Evolutionary conservation across 2,113 vertebrate genomes (phyloP).

Genomic region (Rhadina sibilatrix): DNA sequence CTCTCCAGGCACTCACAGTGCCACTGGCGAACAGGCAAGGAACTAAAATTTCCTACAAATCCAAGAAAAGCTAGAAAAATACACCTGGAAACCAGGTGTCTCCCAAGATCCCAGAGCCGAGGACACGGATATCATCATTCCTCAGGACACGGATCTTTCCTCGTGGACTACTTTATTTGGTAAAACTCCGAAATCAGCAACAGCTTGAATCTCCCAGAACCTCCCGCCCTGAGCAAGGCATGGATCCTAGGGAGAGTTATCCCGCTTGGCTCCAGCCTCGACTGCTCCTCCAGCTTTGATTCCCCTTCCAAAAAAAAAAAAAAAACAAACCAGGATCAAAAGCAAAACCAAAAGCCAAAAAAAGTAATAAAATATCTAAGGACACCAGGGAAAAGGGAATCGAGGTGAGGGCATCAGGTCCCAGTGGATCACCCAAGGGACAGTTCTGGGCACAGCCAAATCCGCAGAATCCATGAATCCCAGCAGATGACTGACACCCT

Average conservation of each 20-base stretch:
- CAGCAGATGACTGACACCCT: not conserved
- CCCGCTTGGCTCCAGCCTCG: accelerated
- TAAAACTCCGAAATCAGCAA: constrained; percentile 72
- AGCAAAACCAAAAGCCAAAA: not conserved
- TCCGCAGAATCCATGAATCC: constrained; percentile 37
- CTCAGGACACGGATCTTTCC: not conserved
- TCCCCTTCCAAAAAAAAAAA: not conserved
- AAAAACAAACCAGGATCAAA: not conserved
- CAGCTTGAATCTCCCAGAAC: constrained; percentile 4
- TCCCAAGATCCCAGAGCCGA: not conserved
- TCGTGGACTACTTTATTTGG: constrained; percentile 81
- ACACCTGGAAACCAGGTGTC: not conserved
- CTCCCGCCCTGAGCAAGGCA: constrained; percentile 30
- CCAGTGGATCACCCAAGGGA: not conserved
- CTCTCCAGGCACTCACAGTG: not conserved
- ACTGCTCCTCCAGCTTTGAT: not conserved
- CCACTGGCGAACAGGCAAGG: not conserved
- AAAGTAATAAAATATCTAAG: constrained; percentile 1
- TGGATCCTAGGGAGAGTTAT: not conserved
- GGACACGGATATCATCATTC: not conserved
- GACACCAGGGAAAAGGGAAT: constrained; percentile 23
- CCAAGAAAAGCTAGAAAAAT: not conserved
- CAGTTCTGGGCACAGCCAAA: not conserved
- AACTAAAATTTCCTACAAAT: not conserved
- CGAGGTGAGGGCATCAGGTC: not conserved